phyloP scores from a whole-genome alignment of 1,140 invertebrate species.

The Temnothorax longispinosus region DNA sequence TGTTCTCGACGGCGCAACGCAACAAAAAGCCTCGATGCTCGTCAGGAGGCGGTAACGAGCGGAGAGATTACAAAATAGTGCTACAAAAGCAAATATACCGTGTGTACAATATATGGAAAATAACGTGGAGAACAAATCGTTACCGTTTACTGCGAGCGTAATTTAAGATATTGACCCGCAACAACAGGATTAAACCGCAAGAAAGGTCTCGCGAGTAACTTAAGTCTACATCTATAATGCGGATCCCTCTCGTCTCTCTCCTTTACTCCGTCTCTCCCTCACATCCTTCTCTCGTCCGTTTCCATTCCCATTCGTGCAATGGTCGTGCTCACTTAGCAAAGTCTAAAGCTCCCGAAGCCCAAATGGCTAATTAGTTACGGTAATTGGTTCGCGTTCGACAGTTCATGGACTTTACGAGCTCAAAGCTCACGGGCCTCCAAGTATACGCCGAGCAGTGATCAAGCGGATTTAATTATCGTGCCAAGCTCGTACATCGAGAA shows the following conservation, averaged over 20 bases:
- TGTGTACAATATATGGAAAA: neutral
- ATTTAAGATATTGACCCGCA: slow-evolving; percentile 19
- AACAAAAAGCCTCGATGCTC: slow-evolving; percentile 48
- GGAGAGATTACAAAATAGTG: slow-evolving; percentile 41
- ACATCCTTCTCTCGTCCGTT: neutral
- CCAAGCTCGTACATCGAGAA: slow-evolving; percentile 58
- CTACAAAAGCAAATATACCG: neutral
- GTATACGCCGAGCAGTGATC: slow-evolving; percentile 47
- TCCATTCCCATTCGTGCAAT: slow-evolving; percentile 13
- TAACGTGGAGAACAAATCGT: slow-evolving; percentile 3
- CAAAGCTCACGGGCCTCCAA: slow-evolving; percentile 62
- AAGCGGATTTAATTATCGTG: slow-evolving; percentile 72
- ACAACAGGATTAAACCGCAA: slow-evolving; percentile 16
- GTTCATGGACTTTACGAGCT: slow-evolving; percentile 71
- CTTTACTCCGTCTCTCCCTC: neutral
- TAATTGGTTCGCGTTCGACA: slow-evolving; percentile 76
- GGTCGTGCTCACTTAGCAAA: slow-evolving; percentile 58
- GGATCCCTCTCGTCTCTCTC: neutral
- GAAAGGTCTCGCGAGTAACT: neutral
- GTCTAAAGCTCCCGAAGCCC: slow-evolving; percentile 65
- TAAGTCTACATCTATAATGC: slow-evolving; percentile 31
- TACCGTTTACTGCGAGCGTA: slow-evolving; percentile 7
- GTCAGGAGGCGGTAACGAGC: slow-evolving; percentile 46
- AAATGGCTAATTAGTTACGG: slow-evolving; percentile 76
- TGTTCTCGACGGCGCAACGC: slow-evolving; percentile 17